Conservation (phyloP, 2,888 invertebrate genomes). For the Chymomyza caudatula region DNA sequence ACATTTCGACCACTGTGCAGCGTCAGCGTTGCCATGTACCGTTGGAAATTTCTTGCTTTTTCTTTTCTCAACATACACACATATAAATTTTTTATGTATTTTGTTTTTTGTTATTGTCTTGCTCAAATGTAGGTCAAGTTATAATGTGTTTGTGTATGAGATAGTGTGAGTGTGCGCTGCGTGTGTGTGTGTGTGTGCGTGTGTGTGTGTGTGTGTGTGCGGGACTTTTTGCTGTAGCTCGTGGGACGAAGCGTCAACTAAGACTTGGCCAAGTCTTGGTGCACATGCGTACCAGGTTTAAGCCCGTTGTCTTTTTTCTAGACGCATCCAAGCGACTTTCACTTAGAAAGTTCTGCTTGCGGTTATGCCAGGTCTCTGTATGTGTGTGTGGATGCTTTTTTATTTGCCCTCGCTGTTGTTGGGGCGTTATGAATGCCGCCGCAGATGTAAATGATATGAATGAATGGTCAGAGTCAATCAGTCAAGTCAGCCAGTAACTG, state of each 20-base stretch:
- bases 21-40: constrained; percentile 54
- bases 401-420: constrained; percentile 4
- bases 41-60: constrained; percentile 76
- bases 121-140: constrained; percentile 76
- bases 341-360: constrained; percentile 77
- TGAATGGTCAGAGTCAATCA: constrained; percentile 6
- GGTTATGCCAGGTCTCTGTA: constrained; percentile 48
- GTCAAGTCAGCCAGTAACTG: constrained; percentile 38
- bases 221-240: constrained; percentile 26
- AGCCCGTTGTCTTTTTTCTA: constrained; percentile 51
- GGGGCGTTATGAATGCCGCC: constrained; percentile 9
- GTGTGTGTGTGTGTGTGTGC: constrained; percentile 22
- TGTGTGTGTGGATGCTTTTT: constrained; percentile 28
- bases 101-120: constrained; percentile 68
- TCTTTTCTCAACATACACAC: constrained; percentile 56
- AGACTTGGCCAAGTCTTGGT: constrained; percentile 22
- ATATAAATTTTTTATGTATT: constrained; percentile 25
- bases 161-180: background rate
- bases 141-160: constrained; percentile 55
- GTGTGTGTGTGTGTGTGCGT: constrained; percentile 7
- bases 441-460: constrained; percentile 29
- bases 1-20: no score
- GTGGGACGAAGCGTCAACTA: constrained; percentile 46
- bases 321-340: constrained; percentile 70
- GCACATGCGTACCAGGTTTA: constrained; percentile 27